Evolutionary conservation across 2,797 vertebrate genomes (phyloP), one percentile per base, ranked within the genome.

Genomic region (Menidia menidia): DNA sequence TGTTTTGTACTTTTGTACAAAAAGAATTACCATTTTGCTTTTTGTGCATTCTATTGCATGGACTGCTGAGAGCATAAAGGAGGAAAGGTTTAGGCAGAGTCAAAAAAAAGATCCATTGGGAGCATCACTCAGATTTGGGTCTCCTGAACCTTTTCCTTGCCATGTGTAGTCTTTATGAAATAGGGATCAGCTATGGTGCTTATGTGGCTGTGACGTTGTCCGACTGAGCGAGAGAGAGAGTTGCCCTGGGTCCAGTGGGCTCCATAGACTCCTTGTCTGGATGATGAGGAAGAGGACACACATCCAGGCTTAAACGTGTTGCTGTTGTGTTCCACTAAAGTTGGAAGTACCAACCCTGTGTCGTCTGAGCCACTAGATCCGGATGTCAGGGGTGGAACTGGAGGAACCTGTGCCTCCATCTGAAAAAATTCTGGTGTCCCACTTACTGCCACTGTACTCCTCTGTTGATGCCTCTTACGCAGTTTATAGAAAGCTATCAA

Each of bases 131-230:
- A 99, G 89, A 99, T 99, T 93, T 99, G 97, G 82, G 97, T 98
- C 92, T 99, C 97, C 95, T 98, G 97, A 92, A 98, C 97, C 93
- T 97, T 98, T 88, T 99, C 97, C 93, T 98, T 98, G 89, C 95
- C 90, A 70, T 98, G 96, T 94, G 96, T 95, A 91, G 96, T 97
- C 93, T 97, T 97, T 88, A 97, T 95, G 87, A 95, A 68, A 67
- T 95, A 97, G 87, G 97, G 94, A 90, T 98, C 97, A 59, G 96
- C 91, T 77, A 97, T 95, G 86, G 94, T 93, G 87, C 92, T 94
- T 92, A 95, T 94, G 89, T 92, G 92, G 88, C 91, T 89, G 89
- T 93, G 88, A 94, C 95, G 88, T 93, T 95, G 87, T 94, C 94
- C 90, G 94, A 95, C 82, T 91, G 96, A 93, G 87, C 95, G 95